These are phyloP conservation scores for Ditula angustiorana DNA, from an alignment of 2,888 invertebrate species.

Conservation along the genomic window DNA sequence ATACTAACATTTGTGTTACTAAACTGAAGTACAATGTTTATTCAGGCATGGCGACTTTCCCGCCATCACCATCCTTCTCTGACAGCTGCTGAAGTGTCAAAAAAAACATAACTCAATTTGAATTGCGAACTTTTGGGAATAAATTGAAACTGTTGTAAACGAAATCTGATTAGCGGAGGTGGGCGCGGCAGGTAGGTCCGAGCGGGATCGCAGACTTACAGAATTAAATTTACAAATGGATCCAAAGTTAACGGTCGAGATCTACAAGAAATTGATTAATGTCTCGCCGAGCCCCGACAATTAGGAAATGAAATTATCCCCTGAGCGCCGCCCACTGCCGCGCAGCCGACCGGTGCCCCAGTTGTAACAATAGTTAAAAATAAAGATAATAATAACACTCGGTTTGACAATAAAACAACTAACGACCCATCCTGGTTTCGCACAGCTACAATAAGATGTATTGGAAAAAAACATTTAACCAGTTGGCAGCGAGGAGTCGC, in stretches of 20 bases:
- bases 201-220: conserved; percentile 42
- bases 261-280: conserved; percentile 80
- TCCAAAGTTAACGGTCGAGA: conserved; percentile 71
- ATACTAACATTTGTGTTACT: too few relatives aligned
- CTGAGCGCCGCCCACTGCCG: conserved; percentile 49
- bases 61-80: neutral
- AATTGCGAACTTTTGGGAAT: conserved; percentile 32
- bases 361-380: too few relatives aligned
- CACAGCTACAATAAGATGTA: too few relatives aligned
- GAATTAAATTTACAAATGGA: conserved; percentile 78
- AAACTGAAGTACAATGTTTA: too few relatives aligned
- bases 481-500: too few relatives aligned
- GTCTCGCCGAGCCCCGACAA: conserved; percentile 71
- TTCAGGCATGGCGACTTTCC: too few relatives aligned
- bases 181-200: conserved; percentile 19
- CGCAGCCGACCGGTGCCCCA: conserved; percentile 18
- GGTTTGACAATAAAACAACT: too few relatives aligned
- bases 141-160: conserved; percentile 40
- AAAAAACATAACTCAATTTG: conserved; percentile 34
- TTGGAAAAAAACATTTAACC: too few relatives aligned
- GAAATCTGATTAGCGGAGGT: conserved; percentile 38
- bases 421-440: too few relatives aligned
- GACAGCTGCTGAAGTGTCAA: conserved; percentile 9
- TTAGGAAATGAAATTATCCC: conserved; percentile 74
- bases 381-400: too few relatives aligned